These are phyloP conservation scores for Champsocephalus gunnari DNA, from an alignment of 2,797 vertebrate species.

Conservation along the genomic window DNA sequence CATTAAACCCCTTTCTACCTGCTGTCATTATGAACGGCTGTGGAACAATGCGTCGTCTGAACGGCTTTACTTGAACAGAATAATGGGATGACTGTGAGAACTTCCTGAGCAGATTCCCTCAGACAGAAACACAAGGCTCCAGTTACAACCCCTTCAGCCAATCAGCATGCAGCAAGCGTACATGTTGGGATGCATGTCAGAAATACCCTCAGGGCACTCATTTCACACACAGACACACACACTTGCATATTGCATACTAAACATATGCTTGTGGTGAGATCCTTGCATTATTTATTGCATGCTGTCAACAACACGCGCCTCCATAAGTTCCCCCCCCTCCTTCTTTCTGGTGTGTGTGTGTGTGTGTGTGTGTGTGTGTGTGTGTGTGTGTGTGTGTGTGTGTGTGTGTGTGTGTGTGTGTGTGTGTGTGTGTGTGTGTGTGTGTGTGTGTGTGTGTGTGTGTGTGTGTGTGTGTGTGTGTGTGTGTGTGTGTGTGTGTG, in stretches of 20 bases:
- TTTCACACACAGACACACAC: slow-evolving; percentile 1
- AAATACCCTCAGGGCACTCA: slow-evolving; percentile 4
- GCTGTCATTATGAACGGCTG: not conserved
- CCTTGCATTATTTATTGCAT: slow-evolving; percentile 64
- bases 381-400: not conserved
- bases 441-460: too few species aligned
- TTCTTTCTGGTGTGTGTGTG: not conserved
- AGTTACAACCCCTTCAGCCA: not conserved
- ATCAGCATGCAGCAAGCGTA: not conserved
- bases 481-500: too few species aligned
- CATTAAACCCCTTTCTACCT: not conserved
- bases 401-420: not conserved
- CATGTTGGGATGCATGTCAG: slow-evolving; percentile 13
- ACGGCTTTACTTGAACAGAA: not conserved
- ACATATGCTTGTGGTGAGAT: slow-evolving; percentile 43
- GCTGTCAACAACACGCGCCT: slow-evolving; percentile 42
- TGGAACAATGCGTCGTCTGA: not conserved
- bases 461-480: too few species aligned
- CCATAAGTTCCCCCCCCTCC: slow-evolving; percentile 13
- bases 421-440: too few species aligned
- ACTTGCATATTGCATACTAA: slow-evolving; percentile 3
- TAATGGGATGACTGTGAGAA: not conserved
- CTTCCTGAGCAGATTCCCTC: not conserved
- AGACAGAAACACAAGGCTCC: not conserved
- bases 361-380: slow-evolving; percentile 5